Percentiles rank a stretch among this genome's conserved stretches.
phyloP scores from a whole-genome alignment of 2,113 vertebrate genomes.

The Melanerpes formicivorus region DNA sequence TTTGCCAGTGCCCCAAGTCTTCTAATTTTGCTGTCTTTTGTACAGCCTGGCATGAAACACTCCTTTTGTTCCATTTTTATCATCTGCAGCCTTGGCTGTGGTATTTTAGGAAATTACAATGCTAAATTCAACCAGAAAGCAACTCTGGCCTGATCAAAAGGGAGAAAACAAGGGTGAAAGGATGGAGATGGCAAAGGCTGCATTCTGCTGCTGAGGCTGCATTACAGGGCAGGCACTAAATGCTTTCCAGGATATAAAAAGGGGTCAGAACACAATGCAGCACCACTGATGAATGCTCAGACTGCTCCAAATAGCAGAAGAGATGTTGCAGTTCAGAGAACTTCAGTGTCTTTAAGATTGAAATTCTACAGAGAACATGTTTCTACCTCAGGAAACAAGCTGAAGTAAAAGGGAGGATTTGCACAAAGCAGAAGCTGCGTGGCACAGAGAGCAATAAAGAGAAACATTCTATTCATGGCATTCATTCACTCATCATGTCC shows the following conservation, averaged over 20 bases:
- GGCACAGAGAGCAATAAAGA: background rate
- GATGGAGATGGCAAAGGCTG: background rate
- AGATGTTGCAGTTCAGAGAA: background rate
- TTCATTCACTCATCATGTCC: background rate
- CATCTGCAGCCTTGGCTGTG: background rate
- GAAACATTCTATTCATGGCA: background rate
- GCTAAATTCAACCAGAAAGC: background rate
- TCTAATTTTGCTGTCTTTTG: background rate
- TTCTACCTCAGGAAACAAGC: background rate
- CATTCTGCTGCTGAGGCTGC: background rate
- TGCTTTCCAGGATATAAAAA: background rate
- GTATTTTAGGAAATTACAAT: background rate
- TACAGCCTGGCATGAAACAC: background rate
- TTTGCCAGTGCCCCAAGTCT: background rate
- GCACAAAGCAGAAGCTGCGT: background rate
- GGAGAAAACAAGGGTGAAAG: background rate
- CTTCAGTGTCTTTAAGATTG: background rate
- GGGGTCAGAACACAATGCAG: background rate
- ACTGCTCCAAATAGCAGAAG: background rate
- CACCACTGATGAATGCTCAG: background rate
- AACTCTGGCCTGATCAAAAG: background rate
- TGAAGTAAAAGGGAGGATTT: background rate
- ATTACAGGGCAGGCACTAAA: background rate
- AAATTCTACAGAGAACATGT: background rate
- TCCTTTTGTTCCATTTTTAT: background rate